Conservation (phyloP, 2,113 vertebrate genomes). For the Heloderma charlesbogerti region DNA sequence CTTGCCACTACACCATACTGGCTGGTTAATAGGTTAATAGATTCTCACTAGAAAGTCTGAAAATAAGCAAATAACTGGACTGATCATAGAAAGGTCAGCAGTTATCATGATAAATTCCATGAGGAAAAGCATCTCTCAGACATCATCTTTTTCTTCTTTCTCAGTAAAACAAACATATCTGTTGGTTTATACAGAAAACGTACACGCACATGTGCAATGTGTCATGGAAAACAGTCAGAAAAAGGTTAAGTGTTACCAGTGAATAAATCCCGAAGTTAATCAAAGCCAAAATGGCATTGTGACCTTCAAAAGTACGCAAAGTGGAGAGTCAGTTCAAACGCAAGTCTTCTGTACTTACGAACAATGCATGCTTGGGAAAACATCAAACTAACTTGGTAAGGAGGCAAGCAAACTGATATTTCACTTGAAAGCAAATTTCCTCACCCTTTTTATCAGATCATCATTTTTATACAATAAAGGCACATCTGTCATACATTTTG, state of each 20-base stretch:
- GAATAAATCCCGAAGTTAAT: not conserved
- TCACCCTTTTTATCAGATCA: not conserved
- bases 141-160: not conserved
- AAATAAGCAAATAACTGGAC: constrained; percentile 8
- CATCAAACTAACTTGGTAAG: not conserved
- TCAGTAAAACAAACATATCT: not conserved
- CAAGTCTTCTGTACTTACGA: fast-evolving
- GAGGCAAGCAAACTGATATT: not conserved
- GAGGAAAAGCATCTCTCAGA: not conserved
- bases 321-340: not conserved
- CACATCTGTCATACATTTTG: not conserved
- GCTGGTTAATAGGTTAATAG: too few relatives aligned
- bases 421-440: constrained; percentile 4
- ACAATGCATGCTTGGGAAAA: not conserved
- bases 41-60: not conserved
- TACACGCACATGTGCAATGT: not conserved
- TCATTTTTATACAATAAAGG: not conserved
- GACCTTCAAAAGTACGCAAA: constrained; percentile 44
- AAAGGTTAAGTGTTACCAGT: not conserved
- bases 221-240: constrained; percentile 17
- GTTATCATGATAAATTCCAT: not conserved
- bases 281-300: constrained; percentile 47
- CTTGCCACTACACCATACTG: too few relatives aligned
- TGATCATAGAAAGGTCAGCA: not conserved
- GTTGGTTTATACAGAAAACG: not conserved